Evolutionary conservation across 1,140 invertebrate species (phyloP), one percentile per base, ranked within the genome.

Genomic region (Trichogramma pretiosum): DNA sequence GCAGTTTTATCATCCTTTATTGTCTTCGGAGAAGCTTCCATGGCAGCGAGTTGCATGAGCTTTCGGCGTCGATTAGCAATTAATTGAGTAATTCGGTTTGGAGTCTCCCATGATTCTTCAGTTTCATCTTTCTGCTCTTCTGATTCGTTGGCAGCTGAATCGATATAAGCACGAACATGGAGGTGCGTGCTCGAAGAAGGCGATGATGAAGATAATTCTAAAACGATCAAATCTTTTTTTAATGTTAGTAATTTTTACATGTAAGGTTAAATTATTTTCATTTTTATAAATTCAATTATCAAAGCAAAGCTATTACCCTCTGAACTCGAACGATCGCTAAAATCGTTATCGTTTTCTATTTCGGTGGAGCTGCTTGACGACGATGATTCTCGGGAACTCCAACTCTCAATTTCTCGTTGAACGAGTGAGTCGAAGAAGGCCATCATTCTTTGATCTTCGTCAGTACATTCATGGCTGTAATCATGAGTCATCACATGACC

Each of bases 361-460:
- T 68, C 64, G 45, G 59, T 66, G 1, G 61, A 58, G 5, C 58
- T 61, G 32, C 60, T 57, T n/a, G 61, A 56, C 14, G 49, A 48
- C 3, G 57, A 53, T 16, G 59, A 46, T 16, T 67, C 63, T 28
- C 70, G 68, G 0, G 67, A 70, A 28, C 65, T 69, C 75, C 84
- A 81, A 13, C 80, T 85, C 67, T 92, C 88, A 33, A 93, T 81
- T 65, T 94, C 90, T 16, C 87, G 77, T 65, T 94, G 90, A 8
- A 96, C 86, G 1, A 95, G 67, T 3, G 89, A 91, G 72, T 96
- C 92, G 61, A 96, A 96, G 68, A 95, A 95, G 17, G 92, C 92
- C 83, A 96, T 88, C 92, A 96, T 95, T 36, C 89, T 77, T 1
- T 88, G 84, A 71, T 96, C 92, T 71, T 96, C 93, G 32, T 82